Evolutionary conservation across 2,797 vertebrate genomes (phyloP).

Genomic region (Selene dorsalis): DNA sequence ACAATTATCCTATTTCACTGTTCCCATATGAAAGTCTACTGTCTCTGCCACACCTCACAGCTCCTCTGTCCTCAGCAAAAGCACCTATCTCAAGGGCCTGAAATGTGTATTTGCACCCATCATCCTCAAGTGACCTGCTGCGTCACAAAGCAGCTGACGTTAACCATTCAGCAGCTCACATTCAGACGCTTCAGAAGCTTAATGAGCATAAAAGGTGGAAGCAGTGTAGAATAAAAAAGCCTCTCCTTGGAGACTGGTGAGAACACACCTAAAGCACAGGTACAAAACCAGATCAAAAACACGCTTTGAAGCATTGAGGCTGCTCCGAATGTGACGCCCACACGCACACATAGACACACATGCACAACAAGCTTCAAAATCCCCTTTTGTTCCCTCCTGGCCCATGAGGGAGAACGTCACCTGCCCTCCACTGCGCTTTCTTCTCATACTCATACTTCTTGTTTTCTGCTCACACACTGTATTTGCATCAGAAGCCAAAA

Average conservation of each 20-base stretch:
- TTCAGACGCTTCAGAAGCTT: constrained; percentile 24
- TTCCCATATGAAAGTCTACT: not conserved
- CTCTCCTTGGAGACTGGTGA: constrained; percentile 60
- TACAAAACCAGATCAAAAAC: constrained; percentile 59
- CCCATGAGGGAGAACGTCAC: constrained; percentile 54
- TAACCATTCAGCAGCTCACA: constrained; percentile 37
- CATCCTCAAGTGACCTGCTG: constrained; percentile 42
- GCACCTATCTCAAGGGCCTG: constrained; percentile 26
- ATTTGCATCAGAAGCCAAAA: constrained; percentile 49
- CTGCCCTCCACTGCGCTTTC: constrained; percentile 37
- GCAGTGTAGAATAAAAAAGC: constrained; percentile 8
- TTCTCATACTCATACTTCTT: constrained; percentile 9
- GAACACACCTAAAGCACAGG: constrained; percentile 73
- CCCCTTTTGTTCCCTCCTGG: constrained; percentile 63
- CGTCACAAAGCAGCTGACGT: constrained; percentile 33
- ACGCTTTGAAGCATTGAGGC: constrained; percentile 46
- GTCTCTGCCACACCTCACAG: constrained; percentile 31
- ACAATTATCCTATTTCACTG: constrained; percentile 1
- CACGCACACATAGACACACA: constrained; percentile 19
- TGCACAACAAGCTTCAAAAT: constrained; percentile 48
- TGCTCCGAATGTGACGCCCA: constrained; percentile 18
- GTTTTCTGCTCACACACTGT: constrained; percentile 34
- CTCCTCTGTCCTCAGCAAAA: constrained; percentile 26
- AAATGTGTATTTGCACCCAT: constrained; percentile 36
- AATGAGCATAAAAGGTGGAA: constrained; percentile 26